These are phyloP conservation scores for Arrhamphus sclerolepis DNA, from an alignment of 2,797 vertebrate genomes.

Conservation along the genomic window DNA sequence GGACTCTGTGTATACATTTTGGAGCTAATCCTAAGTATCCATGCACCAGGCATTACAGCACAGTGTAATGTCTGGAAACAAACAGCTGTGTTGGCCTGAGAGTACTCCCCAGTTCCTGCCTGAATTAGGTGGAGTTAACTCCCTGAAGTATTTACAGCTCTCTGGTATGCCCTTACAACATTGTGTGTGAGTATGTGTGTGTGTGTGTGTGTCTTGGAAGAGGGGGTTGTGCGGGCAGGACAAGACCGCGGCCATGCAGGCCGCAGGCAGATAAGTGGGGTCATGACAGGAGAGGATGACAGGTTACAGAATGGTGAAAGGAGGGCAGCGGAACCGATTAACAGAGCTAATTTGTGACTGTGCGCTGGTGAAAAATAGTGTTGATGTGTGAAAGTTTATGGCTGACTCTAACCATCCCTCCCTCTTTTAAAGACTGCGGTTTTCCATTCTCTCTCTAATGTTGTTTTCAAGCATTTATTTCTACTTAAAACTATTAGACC, in stretches of 20 bases:
- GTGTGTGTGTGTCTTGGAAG: slow-evolving; percentile 38
- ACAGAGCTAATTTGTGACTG: slow-evolving; percentile 60
- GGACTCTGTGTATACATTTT: slow-evolving; percentile 41
- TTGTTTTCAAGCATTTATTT: slow-evolving; percentile 18
- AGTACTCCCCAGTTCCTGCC: slow-evolving; percentile 72
- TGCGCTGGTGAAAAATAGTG: slow-evolving; percentile 41
- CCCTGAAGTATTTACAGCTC: slow-evolving; percentile 80
- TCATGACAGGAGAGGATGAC: slow-evolving; percentile 70
- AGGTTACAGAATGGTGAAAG: slow-evolving; percentile 67
- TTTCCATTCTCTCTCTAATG: slow-evolving; percentile 42
- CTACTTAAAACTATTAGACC: slow-evolving; percentile 4
- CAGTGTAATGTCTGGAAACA: slow-evolving; percentile 72
- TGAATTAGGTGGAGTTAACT: slow-evolving; percentile 79
- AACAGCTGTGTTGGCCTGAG: slow-evolving; percentile 75
- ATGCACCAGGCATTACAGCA: slow-evolving; percentile 51
- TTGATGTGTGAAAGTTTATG: slow-evolving; percentile 64
- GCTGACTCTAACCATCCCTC: slow-evolving; percentile 41
- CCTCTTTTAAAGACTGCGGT: slow-evolving; percentile 39
- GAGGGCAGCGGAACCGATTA: slow-evolving; percentile 63
- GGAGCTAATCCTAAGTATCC: slow-evolving; percentile 47
- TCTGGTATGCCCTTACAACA: slow-evolving; percentile 78
- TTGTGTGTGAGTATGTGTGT: slow-evolving; percentile 41
- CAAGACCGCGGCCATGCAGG: slow-evolving; percentile 54
- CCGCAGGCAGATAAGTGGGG: slow-evolving; percentile 65
- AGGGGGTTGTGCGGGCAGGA: slow-evolving; percentile 62